Conservation (phyloP, 2,113 vertebrate species). For the Heterotilapia buettikoferi region DNA sequence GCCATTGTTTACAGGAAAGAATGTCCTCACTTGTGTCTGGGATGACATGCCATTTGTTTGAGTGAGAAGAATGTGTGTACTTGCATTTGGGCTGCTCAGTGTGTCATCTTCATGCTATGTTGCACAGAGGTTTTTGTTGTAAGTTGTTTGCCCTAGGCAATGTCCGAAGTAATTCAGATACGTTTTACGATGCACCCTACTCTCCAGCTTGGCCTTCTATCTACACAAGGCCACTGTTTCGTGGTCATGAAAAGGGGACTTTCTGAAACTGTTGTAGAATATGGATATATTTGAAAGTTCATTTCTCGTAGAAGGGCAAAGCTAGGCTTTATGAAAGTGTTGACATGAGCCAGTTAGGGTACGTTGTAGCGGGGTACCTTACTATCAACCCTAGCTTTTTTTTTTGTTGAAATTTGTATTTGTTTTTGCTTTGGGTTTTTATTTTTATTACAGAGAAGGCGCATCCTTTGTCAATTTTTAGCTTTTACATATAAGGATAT, state of each 20-base stretch:
- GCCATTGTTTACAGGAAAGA: conserved; percentile 48
- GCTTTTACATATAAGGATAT: neutral
- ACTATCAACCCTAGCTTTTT: neutral
- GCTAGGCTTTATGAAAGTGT: neutral
- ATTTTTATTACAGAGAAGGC: neutral
- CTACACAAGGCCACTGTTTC: neutral
- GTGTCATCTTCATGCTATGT: conserved; percentile 49
- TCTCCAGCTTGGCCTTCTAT: neutral
- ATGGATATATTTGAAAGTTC: neutral
- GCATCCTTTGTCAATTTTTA: neutral
- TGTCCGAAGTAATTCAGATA: conserved; percentile 12
- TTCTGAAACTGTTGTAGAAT: neutral
- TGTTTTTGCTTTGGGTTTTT: neutral
- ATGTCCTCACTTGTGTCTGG: conserved; percentile 47
- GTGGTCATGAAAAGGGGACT: neutral
- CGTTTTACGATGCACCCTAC: conserved; percentile 6
- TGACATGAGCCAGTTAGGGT: neutral
- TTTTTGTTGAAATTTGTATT: neutral
- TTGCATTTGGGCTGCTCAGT: conserved; percentile 23
- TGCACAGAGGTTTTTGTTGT: conserved; percentile 47
- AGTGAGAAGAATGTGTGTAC: conserved; percentile 39
- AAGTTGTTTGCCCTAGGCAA: conserved; percentile 39
- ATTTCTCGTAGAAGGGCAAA: neutral
- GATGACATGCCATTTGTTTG: conserved; percentile 41
- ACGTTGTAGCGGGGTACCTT: neutral